Evolutionary conservation across 2,888 invertebrate genomes (phyloP), one percentile per base, ranked within the genome.

Genomic region (Chalcis sispes): DNA sequence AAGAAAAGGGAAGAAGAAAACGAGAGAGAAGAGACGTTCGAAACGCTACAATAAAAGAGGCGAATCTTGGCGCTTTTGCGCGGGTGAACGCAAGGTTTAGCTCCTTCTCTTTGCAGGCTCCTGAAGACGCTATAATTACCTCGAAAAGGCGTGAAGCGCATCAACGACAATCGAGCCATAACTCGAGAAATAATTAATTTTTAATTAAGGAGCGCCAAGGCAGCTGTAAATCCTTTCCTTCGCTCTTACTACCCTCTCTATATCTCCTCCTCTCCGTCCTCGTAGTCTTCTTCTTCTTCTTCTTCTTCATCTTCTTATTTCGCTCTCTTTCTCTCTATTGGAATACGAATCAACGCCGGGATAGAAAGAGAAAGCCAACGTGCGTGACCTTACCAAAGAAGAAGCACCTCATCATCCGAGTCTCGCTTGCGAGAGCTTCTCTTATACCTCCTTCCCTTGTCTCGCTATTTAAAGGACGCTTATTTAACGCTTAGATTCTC

Each of bases 161-260:
- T 48, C 46, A 10, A 10, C 75, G 77, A 79, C 75, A 80, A 81
- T 81, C 80, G 72, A 71, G 75, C 77, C 73, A 69, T 81, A 80
- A 80, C 77, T 76, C 71, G 74, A 48, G 62, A 79, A 79, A 82
- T 82, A 83, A 83, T 83, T 82, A 81, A 80, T 83, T 83, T 81
- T 80, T 80, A 82, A 83, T 83, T 83, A 82, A 81, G 77, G 79
- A 77, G 58, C 67, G 71, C 73, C 32, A 23, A 32, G 13, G 42
- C 29, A 27, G 50, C 50, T 52, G 71, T 62, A 52, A 71, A 61
- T 61, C 62, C 23, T 20, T 18, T 66, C 36, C n/a, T n/a, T n/a
- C n/a, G n/a, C n/a, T n/a, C n/a, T n/a, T n/a, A n/a, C n/a, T n/a
- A n/a, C n/a, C n/a, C n/a, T n/a, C n/a, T n/a, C n/a, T n/a, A n/a